A percentile compares a stretch with the other conserved stretches of the same genome.
Evolutionary conservation across 2,113 vertebrate species (phyloP).

Genomic region (rabbit (Oryctolagus cuniculus)): DNA sequence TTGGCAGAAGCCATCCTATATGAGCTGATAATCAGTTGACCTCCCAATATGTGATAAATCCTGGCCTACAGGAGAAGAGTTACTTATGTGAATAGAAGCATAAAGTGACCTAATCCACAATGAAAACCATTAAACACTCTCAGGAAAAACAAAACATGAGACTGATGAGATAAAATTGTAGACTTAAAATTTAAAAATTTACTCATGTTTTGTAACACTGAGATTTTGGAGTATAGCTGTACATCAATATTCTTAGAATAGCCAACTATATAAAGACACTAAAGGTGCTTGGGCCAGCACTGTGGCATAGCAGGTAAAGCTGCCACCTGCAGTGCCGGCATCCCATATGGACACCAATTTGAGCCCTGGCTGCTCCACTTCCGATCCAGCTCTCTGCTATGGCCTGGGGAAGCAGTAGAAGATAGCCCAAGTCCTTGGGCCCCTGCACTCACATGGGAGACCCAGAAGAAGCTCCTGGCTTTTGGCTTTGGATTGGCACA

Average conservation of each 20-base stretch:
- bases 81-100: not conserved
- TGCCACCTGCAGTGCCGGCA: no score
- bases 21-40: not conserved
- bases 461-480: no score
- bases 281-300: not conserved
- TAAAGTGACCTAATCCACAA: not conserved
- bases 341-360: no score
- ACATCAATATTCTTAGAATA: not conserved
- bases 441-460: no score
- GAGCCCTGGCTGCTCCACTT: no score
- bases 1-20: not conserved
- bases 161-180: not conserved
- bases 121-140: not conserved
- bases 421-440: no score
- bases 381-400: no score
- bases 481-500: no score
- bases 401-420: no score
- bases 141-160: not conserved
- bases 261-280: not conserved
- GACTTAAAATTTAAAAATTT: not conserved
- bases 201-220: not conserved
- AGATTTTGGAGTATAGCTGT: not conserved
- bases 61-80: not conserved
- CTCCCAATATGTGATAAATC: not conserved
- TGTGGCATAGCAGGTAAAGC: no score